Conservation (phyloP, 2,113 vertebrate species). For the Bubalus kerabau region DNA sequence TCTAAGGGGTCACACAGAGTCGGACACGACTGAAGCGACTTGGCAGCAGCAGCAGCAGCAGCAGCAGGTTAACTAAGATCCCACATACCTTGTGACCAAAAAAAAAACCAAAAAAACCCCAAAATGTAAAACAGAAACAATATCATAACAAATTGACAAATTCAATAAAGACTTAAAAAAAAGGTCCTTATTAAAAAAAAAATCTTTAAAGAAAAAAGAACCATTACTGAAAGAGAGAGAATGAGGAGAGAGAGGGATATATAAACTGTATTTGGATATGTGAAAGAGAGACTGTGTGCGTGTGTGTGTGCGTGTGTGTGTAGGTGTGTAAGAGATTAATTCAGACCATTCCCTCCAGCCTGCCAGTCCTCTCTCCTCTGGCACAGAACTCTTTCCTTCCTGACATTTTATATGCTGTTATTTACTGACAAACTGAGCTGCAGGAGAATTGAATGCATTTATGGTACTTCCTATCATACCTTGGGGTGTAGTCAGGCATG, state of each 20-base stretch:
- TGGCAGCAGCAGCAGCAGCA: no score
- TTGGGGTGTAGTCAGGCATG: not conserved
- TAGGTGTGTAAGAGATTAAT: not conserved
- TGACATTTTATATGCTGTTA: conserved; percentile 1
- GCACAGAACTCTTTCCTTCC: not conserved
- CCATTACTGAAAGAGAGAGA: not conserved
- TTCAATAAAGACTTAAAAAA: not conserved
- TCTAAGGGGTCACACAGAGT: no score
- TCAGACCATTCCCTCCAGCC: not conserved
- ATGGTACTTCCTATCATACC: not conserved
- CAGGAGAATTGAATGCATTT: not conserved
- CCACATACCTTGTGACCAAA: not conserved
- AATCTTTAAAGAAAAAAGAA: not conserved
- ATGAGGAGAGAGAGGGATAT: not conserved
- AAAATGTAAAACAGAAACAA: not conserved
- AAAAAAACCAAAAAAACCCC: no score
- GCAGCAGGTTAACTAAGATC: not conserved
- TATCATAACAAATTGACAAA: not conserved
- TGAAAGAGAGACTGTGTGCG: not conserved
- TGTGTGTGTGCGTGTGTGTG: not conserved
- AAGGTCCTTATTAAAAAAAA: not conserved
- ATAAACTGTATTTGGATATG: not conserved
- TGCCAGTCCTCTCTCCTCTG: not conserved
- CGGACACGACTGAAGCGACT: no score
- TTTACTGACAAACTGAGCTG: not conserved